Evolutionary conservation across 2,113 vertebrate species (phyloP), one percentile per base, ranked within the genome.

Genomic region (Pantherophis guttatus): DNA sequence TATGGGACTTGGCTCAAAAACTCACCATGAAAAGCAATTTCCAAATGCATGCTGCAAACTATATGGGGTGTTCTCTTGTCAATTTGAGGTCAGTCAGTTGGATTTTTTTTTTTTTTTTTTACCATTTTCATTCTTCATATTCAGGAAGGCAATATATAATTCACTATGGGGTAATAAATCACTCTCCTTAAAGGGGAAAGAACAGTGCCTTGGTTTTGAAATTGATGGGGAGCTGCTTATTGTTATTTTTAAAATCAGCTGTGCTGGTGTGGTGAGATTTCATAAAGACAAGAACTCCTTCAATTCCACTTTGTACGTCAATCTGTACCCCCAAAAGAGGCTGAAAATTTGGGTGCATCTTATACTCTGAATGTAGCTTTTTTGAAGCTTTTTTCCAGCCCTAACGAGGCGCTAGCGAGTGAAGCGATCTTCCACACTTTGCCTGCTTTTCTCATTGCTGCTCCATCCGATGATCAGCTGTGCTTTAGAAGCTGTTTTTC

Each of bases 21-120:
- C 86, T 94, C 88, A 50, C 91, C 91, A 65, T 85, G 92, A 87
- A 93, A 95, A 95, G 62, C 89, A 90, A 88, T 93, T 94, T 94
- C 57, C 91, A 29, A 87, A 12, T 91, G 94, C 53, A 29, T 57
- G 15, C 13, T 9, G 81, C 92, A 94, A 93, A 85, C 65, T 50
- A 13, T 21, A 93, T 81, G n/a, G 53, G 88, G 52, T 33, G 39
- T 70, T 94, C 94, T 33, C 13, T 88, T 95, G 55, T 85, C 88
- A 85, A 58, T 91, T 88, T 89, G 86, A 92, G 92, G 55, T 94
- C 93, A 94, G 8, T 12, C 1, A 3, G 9, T 91, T 90, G 91
- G 52, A 93, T 92, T 94, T 96, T 94, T 95, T 95, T 54, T 75
- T 52, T 91, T 21, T 50, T 50, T 50, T 50, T 50, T 50, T 50